Evolutionary conservation across 2,797 vertebrate genomes (phyloP).

Genomic region (Galago senegalensis): DNA sequence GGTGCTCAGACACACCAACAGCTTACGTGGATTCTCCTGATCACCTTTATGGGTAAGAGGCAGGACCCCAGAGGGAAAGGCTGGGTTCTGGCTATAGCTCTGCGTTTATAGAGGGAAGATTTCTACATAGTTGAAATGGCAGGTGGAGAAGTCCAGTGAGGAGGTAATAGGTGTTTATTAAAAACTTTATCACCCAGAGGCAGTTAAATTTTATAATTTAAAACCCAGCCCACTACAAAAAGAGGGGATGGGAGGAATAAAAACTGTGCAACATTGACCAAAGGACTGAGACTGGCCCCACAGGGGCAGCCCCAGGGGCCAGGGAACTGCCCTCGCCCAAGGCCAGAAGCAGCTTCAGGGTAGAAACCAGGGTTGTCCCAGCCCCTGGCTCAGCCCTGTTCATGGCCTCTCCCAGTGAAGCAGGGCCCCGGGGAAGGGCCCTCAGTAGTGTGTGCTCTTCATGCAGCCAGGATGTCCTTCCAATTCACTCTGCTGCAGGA

Average conservation of each 20-base stretch:
- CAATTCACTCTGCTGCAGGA: constrained; percentile 64
- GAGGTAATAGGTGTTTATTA: constrained; percentile 93
- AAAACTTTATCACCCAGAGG: constrained; percentile 88
- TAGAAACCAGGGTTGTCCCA: not conserved
- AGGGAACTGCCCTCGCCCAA: not conserved
- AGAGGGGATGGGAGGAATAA: constrained; percentile 37
- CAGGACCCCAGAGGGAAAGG: constrained; percentile 61
- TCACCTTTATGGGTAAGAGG: not conserved
- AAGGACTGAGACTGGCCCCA: constrained; percentile 71
- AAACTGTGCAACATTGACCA: constrained; percentile 90
- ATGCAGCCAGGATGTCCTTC: fast-evolving
- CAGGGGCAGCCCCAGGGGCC: constrained; percentile 37
- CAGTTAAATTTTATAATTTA: constrained; percentile 90
- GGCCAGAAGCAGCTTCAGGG: constrained; percentile 75
- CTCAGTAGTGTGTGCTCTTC: constrained; percentile 78
- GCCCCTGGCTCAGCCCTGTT: not conserved
- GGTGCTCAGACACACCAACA: constrained; percentile 65
- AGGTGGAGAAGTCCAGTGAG: constrained; percentile 85
- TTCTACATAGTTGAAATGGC: constrained; percentile 89
- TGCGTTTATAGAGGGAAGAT: constrained; percentile 91
- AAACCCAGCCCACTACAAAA: constrained; percentile 91
- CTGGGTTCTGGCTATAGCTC: constrained; percentile 60
- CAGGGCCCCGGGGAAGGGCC: not conserved
- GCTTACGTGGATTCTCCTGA: constrained; percentile 85
- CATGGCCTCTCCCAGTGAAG: not conserved